A percentile compares a stretch with the other conserved stretches of the same genome.
These are phyloP conservation scores for Aplodontia rufa DNA, from an alignment of 2,113 vertebrate genomes.

Conservation along the genomic window DNA sequence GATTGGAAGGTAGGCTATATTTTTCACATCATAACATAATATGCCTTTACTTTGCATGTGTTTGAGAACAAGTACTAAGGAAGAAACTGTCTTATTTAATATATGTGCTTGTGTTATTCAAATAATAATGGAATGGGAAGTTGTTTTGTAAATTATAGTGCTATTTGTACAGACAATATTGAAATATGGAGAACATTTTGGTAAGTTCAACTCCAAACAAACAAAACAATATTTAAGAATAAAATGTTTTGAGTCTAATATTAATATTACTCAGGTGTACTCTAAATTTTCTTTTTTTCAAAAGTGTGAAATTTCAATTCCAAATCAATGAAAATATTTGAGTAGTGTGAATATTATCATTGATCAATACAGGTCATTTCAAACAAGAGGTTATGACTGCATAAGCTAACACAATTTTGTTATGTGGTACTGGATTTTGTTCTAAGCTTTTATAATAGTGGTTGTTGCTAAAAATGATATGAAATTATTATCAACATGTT, in stretches of 20 bases:
- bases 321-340: neutral
- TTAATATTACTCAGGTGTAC: neutral
- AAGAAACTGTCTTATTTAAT: neutral
- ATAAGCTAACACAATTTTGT: neutral
- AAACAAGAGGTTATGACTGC: no score
- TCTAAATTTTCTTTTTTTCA: neutral
- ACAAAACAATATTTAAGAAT: neutral
- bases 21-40: neutral
- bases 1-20: neutral
- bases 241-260: neutral
- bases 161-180: neutral
- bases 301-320: neutral
- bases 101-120: no score
- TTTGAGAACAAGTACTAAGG: neutral
- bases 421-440: rapidly evolving
- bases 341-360: neutral
- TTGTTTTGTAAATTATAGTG: neutral
- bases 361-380: neutral
- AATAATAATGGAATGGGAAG: neutral
- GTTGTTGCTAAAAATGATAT: neutral
- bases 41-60: neutral
- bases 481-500: neutral
- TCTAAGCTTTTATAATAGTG: neutral
- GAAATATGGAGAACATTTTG: neutral
- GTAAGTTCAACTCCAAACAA: neutral